Evolutionary conservation across 2,113 vertebrate species (phyloP), one percentile per base, ranked within the genome.

Genomic region (Paramormyrops kingsleyae): DNA sequence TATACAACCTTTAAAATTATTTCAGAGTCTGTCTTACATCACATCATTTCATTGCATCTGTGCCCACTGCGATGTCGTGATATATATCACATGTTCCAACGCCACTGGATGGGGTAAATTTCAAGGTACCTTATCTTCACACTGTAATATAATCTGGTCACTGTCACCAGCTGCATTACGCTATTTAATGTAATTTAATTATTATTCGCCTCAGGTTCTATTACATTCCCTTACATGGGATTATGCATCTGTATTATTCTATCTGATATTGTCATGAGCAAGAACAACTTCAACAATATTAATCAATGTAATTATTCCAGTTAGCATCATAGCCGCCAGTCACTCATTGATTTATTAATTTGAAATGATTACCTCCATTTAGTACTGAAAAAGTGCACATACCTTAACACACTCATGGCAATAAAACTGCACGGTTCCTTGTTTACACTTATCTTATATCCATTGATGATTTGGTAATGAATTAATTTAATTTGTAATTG

Each of bases 71-170:
- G 0, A 70, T 70, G 27, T 70, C 1, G 1, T 1, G 59, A 10
- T 66, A 66, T 31, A 93, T 87, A 95, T 92, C 90, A 56, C 62
- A 31, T 1, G 0, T 13, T 70, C 62, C 8, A 66, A 12, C 0
- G n/a, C 10, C 62, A 70, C 10, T 31, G 62, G 10, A 27, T 70
- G n/a, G 19, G 46, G n/a, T 42, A 85, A n/a, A 85, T 15, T 49
- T 49, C 24, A 12, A 49, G 9, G 35, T 80, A 31, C 62, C n/a
- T 70, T 12, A 80, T 19, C 31, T 42, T 19, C 74, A 19, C 74
- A 39, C 35, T 80, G 31, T 80, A 42, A 42, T 42, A 42, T 80
- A 80, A 80, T 8, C 56, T 62, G 56, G 21, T n/a, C 8, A 9
- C 24, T 62, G 56, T 62, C 56, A n/a, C 10, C 56, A 62, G 56